These are phyloP conservation scores for Brachystomella parvula DNA, from an alignment of 1,140 invertebrate genomes.

Conservation along the genomic window DNA sequence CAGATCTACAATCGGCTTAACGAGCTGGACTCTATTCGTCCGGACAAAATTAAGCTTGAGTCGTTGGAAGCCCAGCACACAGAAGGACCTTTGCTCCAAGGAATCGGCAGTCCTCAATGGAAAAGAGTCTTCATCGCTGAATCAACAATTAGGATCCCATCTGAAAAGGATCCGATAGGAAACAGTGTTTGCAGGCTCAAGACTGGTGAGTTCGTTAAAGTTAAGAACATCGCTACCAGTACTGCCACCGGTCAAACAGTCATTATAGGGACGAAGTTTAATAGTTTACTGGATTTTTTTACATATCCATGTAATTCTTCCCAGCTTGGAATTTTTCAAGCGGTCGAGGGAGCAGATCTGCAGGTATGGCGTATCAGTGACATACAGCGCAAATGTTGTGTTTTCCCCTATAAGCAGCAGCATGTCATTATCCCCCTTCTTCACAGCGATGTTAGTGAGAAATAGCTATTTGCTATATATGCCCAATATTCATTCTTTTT, in stretches of 20 bases:
- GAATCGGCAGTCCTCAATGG: not conserved
- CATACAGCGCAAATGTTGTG: no score
- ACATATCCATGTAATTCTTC: not conserved
- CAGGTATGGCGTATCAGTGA: no score
- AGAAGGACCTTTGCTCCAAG: not conserved
- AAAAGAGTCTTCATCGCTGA: no score
- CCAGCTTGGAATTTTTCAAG: not conserved
- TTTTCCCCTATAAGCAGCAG: no score
- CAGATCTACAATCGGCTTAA: constrained; percentile 43
- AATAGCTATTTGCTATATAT: no score
- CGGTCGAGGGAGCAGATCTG: no score
- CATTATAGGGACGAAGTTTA: not conserved
- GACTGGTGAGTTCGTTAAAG: not conserved
- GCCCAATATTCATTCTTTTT: no score
- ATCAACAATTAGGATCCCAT: not conserved
- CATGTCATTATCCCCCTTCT: no score
- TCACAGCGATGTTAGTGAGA: no score
- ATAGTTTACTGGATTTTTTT: not conserved
- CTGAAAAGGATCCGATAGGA: not conserved
- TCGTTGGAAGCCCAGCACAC: not conserved
- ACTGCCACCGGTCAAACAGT: not conserved
- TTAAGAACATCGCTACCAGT: not conserved
- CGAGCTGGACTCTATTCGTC: not conserved
- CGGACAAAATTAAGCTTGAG: not conserved
- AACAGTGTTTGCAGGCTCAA: not conserved